These are phyloP conservation scores for Zhuqinia jingwanae DNA, from an alignment of 2,888 invertebrate genomes.

Conservation along the genomic window DNA sequence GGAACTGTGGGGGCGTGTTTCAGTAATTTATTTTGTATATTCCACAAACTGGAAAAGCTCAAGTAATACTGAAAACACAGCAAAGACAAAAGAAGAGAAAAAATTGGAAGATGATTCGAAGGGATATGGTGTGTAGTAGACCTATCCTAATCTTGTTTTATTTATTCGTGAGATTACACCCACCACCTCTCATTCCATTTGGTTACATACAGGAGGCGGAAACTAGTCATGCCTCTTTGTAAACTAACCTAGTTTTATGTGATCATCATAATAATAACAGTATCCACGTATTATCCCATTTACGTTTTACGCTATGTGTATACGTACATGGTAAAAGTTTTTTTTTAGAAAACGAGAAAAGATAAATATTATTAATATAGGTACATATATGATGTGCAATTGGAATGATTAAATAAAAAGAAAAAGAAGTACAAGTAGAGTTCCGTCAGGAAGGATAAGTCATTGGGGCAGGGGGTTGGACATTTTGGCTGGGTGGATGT, in stretches of 20 bases:
- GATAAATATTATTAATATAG: background rate
- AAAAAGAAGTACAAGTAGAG: background rate
- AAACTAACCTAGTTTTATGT: constrained; percentile 71
- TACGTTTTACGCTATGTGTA: background rate
- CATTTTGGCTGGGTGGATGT: background rate
- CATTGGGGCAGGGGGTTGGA: background rate
- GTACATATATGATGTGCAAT: background rate
- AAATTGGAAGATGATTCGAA: constrained; percentile 50
- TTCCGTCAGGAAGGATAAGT: no score
- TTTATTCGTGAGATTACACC: constrained; percentile 67
- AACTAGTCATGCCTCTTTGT: constrained; percentile 45
- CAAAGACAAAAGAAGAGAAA: constrained; percentile 46
- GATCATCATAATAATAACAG: constrained; percentile 51
- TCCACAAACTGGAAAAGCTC: constrained; percentile 47
- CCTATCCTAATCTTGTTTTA: constrained; percentile 58
- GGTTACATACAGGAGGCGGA: constrained; percentile 62
- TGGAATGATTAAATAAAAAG: background rate
- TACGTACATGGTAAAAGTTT: no score
- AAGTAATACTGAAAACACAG: background rate
- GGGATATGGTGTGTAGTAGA: constrained; percentile 23
- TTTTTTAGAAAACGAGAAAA: background rate
- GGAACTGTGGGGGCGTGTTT: constrained; percentile 72
- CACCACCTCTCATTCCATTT: constrained; percentile 66
- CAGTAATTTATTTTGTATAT: constrained; percentile 73
- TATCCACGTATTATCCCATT: constrained; percentile 30